A percentile compares a stretch with the other conserved stretches of the same genome.
These are phyloP conservation scores for Hemiprocne comata DNA, from an alignment of 2,113 vertebrate genomes.

Conservation along the genomic window DNA sequence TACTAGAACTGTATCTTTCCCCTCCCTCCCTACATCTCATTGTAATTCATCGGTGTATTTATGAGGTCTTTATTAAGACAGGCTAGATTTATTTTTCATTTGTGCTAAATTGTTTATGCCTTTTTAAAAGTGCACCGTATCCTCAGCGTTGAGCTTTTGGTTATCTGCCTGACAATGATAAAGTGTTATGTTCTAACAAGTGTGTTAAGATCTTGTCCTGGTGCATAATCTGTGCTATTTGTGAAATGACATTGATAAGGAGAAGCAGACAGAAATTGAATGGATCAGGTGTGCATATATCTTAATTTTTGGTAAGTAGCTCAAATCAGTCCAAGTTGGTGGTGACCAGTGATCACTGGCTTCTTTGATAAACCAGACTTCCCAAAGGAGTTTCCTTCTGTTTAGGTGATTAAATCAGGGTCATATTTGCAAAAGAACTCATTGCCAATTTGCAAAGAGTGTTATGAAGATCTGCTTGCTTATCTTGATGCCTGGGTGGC, in stretches of 20 bases:
- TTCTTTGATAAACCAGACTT: not conserved
- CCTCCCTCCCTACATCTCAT: not conserved
- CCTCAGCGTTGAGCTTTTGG: not conserved
- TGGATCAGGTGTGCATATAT: not conserved
- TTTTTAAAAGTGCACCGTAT: conserved; percentile 41
- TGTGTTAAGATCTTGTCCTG: conserved; percentile 52
- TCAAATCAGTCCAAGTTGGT: not conserved
- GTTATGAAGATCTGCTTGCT: not conserved
- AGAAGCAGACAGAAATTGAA: not conserved
- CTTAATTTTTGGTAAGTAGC: not conserved
- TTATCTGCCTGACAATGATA: conserved; percentile 54
- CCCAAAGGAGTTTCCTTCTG: not conserved
- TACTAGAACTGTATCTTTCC: not conserved
- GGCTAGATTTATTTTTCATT: conserved; percentile 60
- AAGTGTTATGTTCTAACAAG: conserved; percentile 33
- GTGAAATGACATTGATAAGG: conserved; percentile 60
- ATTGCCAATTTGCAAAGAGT: not conserved
- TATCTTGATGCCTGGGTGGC: not conserved
- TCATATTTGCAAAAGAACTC: not conserved
- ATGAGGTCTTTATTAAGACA: conserved; percentile 62
- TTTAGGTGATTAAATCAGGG: not conserved
- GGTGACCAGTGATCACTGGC: not conserved
- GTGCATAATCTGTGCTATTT: conserved; percentile 52
- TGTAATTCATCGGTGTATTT: conserved; percentile 52
- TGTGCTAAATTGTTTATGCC: conserved; percentile 50